Base-by-base conservation (phyloP, 2,888 invertebrate species). In the Rhamphomyia laevipes region DNA sequence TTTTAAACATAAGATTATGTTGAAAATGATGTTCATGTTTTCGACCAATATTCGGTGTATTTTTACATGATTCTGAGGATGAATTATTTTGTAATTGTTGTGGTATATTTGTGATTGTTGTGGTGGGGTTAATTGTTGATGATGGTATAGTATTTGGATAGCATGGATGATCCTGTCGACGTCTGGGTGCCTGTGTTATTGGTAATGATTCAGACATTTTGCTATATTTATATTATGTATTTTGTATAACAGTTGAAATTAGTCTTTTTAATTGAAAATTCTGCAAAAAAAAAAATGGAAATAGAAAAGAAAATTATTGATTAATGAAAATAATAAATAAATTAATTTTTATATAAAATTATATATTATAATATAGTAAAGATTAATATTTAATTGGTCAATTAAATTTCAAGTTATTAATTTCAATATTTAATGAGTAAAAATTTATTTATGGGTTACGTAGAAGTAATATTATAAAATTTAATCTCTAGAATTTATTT, bases 11-110 rank as follows among this genome's bases (percentile, higher is more conserved):
- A 23, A 45, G 48, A 48, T 49, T 53, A 15, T 49, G 45, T 33
- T 54, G 54, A 37, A 49, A 48, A 46, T 46, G 45, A 45, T 52
- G 49, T 21, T 57, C 55, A 33, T 54, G 48, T 40, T 40, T 40
- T 27, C 55, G 49, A 4, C 51, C 48, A 23, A 52, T 51, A 45
- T 57, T 57, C 33, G 55, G 55, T 38, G 57, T 55, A 52, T 52
- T 57, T 43, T 53, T 54, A 44, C 57, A 57, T 17, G 57, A 55
- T 48, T 55, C 57, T 3, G 57, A 55, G 13, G 49, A 49, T 38
- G 46, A 47, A n/a, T 27, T 27, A 21, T 16, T 40, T 18, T 40
- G 18, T 40, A 12, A 18, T 18, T 11, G 10, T 40, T 40, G 18
- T 40, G 40, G 17, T 40, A 21, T 44, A 23, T 37, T 35, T 23